Base-by-base conservation (phyloP, 2,113 vertebrate species). In the Hemiscyllium ocellatum region DNA sequence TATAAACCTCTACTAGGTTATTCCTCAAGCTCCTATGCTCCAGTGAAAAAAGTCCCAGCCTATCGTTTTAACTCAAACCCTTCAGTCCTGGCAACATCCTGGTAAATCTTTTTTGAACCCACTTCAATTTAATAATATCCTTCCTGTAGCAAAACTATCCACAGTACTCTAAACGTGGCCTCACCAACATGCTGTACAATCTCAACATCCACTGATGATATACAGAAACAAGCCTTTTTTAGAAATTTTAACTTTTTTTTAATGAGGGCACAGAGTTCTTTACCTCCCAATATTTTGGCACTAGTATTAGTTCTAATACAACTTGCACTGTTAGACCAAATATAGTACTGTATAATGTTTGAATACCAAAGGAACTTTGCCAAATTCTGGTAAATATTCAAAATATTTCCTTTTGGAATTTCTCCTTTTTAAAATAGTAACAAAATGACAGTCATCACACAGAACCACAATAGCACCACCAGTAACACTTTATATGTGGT, bases 311-410 rank as follows among this genome's bases (percentile, higher is more conserved):
- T 33, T 91, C 56, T 61, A 91, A 33, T 61, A 37, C 61, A 17
- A 68, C 61, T 66, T 93, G 5, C 61, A 93, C 37, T 93, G 89
- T 66, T 37, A 37, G 56, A 65, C 89, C 89, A 66, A 66, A 93
- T 93, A 93, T 93, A 24, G 61, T 3, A 33, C 33, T 93, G 65
- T 93, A 93, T 93, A 68, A 66, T 33, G 33, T 93, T 89, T 93
- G 89, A 61, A 93, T 93, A 37, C 61, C 61, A 68, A 93, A 68
- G 89, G 61, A 68, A 66, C 61, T 68, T 93, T 66, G 61, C 89
- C 89, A 93, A 93, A 61, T 93, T 93, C n/a, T 93, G 61, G 65
- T 68, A 93, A 68, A 93, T 93, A n/a, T 68, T 61, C 87, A 93
- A 61, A 61, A 90, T 68, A 61, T 37, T 93, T 68, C 87, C 89